Evolutionary conservation across 2,797 vertebrate species (phyloP).

Genomic region (Diplodus sargus): DNA sequence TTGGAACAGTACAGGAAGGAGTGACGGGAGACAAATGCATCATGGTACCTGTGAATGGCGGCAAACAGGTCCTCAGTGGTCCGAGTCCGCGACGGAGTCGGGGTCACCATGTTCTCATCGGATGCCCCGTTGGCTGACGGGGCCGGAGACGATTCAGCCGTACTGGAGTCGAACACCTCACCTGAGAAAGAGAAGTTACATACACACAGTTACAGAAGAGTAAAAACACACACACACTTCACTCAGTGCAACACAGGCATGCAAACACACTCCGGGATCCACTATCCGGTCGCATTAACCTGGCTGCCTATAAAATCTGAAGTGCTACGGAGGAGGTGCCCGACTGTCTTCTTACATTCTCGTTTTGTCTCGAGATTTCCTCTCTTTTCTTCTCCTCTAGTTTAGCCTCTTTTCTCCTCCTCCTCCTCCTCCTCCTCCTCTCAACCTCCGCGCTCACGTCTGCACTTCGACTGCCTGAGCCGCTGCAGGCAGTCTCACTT

Average conservation of each 20-base stretch:
- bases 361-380: conserved; percentile 48
- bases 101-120: conserved; percentile 86
- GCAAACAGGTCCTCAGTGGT: conserved; percentile 99
- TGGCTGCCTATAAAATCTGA: conserved; percentile 43
- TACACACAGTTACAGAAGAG: conserved; percentile 18
- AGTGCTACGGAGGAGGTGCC: conserved; percentile 46
- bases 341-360: conserved; percentile 77
- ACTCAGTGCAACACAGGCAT: conserved; percentile 12
- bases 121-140: conserved; percentile 78
- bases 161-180: conserved; percentile 87
- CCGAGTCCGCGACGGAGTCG: conserved; percentile 90
- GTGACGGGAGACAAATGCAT: conserved; percentile 11
- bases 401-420: conserved; percentile 55
- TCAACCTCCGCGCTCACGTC: conserved; percentile 72
- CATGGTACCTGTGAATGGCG: conserved; percentile 95
- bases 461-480: conserved; percentile 76
- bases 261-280: conserved; percentile 21
- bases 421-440: conserved; percentile 58
- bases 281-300: conserved; percentile 50
- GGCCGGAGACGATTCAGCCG: conserved; percentile 76
- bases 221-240: conserved; percentile 1
- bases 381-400: conserved; percentile 57
- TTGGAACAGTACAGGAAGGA: conserved; percentile 5
- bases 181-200: conserved; percentile 78
- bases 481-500: conserved; percentile 80